Percentiles rank a stretch among this genome's conserved stretches.
Evolutionary conservation across 2,888 invertebrate genomes (phyloP).

Genomic region (Chloroclysta siterata): DNA sequence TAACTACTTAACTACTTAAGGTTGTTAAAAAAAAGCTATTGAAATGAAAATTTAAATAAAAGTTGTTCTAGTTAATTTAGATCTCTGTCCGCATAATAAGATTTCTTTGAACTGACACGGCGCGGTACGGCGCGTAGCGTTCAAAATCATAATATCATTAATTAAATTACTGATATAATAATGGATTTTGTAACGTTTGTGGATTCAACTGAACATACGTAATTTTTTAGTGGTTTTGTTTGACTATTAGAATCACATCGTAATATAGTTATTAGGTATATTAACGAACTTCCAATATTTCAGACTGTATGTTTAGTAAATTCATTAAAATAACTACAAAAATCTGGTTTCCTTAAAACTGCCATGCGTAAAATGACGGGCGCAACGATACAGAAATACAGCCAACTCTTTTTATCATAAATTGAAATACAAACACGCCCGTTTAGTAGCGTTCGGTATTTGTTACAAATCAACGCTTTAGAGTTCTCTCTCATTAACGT

Average conservation of each 20-base stretch:
- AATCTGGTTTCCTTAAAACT: background rate
- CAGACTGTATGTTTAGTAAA: too few species aligned
- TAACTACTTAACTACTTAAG: too few species aligned
- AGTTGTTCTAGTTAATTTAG: slow-evolving; percentile 34
- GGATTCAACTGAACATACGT: too few species aligned
- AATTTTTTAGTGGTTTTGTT: too few species aligned
- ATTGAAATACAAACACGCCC: too few species aligned
- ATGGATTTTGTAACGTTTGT: too few species aligned
- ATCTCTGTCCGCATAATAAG: slow-evolving; percentile 32
- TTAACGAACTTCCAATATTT: too few species aligned
- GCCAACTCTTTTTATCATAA: too few species aligned
- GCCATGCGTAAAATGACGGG: background rate
- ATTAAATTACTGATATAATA: too few species aligned
- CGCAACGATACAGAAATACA: background rate
- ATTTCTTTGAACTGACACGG: slow-evolving; percentile 47
- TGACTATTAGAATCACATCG: too few species aligned
- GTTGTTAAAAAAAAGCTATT: too few species aligned
- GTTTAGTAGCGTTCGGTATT: background rate
- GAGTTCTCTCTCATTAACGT: slow-evolving; percentile 37
- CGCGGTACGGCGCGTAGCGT: slow-evolving; percentile 38
- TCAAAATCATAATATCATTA: slow-evolving; percentile 30
- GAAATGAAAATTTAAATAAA: background rate
- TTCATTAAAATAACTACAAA: background rate
- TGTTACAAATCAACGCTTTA: slow-evolving; percentile 23
- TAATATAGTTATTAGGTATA: too few species aligned